phyloP scores from a whole-genome alignment of 2,113 vertebrate species.

The Mustelus asterias region DNA sequence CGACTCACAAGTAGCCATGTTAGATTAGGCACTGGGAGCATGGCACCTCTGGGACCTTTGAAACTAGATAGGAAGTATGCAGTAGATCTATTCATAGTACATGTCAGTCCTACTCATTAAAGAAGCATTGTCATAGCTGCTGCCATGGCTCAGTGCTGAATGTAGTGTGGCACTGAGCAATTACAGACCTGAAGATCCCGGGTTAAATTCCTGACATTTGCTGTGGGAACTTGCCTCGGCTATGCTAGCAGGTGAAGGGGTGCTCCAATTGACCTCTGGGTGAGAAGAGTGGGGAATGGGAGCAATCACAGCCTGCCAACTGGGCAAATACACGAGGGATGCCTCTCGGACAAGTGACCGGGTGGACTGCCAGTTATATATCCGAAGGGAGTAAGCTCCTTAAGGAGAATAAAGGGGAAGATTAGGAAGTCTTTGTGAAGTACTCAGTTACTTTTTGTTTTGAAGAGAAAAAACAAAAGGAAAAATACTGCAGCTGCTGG shows the following conservation, averaged over 20 bases:
- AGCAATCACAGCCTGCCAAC: neutral
- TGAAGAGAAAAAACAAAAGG: neutral
- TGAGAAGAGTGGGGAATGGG: neutral
- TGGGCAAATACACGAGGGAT: neutral
- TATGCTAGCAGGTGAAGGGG: neutral
- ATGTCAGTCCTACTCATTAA: conserved; percentile 5
- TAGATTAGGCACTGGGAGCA: neutral
- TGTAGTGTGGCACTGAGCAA: neutral
- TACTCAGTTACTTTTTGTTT: neutral
- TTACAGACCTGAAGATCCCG: neutral
- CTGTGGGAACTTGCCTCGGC: neutral
- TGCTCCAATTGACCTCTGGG: neutral
- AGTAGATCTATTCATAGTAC: conserved; percentile 10
- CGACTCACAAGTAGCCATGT: neutral
- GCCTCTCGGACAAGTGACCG: neutral
- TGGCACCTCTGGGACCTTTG: neutral
- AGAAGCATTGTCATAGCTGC: neutral
- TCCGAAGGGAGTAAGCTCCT: neutral
- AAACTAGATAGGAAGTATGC: neutral
- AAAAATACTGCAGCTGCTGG: neutral
- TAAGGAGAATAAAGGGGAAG: too few relatives aligned
- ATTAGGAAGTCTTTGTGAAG: neutral
- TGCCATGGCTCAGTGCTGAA: neutral
- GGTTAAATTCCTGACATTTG: neutral
- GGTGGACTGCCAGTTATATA: neutral